Base-by-base conservation (phyloP, 2,888 invertebrate genomes). In the Odontocerum albicorne region DNA sequence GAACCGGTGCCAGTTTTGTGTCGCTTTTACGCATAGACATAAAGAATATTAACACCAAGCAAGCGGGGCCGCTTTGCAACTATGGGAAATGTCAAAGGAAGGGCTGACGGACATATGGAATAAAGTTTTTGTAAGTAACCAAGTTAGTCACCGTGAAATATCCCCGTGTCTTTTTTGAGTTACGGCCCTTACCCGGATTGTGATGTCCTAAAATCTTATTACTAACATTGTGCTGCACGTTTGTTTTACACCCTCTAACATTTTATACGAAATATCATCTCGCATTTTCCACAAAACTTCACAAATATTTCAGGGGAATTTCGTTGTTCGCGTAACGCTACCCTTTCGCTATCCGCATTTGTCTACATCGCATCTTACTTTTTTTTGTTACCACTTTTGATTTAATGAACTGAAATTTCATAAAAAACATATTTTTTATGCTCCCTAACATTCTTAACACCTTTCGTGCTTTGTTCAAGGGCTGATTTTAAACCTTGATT, bases 111-210 rank as follows among this genome's bases (percentile, higher is more conserved):
- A n/a, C n/a, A n/a, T n/a, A n/a, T n/a, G n/a, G n/a, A n/a, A n/a
- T n/a, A n/a, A n/a, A n/a, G n/a, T n/a, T n/a, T n/a, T n/a, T n/a
- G n/a, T n/a, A n/a, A n/a, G 20, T 58, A 58, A 58, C 46, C 40
- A 49, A 44, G 50, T 58, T 58, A 58, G 40, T 17, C 13, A 38
- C 39, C 43, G 50, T 58, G 58, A 58, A 58, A 58, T 58, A 58
- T 58, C 49, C 46, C 31, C 36, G 46, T 53, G 52, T 49, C 53
- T 33, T 45, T 46, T 50, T 50, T 58, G 54, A 58, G 58, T 46
- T 54, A 54, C 54, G 16, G 50, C 49, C 42, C 43, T 38, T 36
- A 13, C 45, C 27, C 39, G 32, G 51, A 38, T 46, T 50, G 42
- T 54, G 54, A 47, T 47, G 49, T 33, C 38, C 47, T 46, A 19